phyloP scores from a whole-genome alignment of 2,113 vertebrate species.

The Gobio gobio region DNA sequence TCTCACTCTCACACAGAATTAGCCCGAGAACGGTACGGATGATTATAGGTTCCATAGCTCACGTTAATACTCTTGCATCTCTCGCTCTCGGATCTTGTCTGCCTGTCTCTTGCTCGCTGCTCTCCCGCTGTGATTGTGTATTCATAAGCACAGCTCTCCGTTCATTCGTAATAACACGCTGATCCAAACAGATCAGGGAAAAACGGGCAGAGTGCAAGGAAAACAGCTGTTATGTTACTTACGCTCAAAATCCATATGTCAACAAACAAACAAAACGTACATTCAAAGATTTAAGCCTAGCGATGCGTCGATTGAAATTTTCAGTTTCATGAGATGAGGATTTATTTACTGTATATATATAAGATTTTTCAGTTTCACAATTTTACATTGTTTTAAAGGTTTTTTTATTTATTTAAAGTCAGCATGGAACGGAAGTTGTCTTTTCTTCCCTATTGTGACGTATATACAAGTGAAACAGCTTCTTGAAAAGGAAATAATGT shows the following conservation, averaged over 20 bases:
- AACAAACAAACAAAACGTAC: conserved; percentile 23
- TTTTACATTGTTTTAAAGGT: neutral
- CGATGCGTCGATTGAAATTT: neutral
- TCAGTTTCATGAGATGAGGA: neutral
- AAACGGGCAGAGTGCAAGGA: conserved; percentile 23
- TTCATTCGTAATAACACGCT: conserved; percentile 34
- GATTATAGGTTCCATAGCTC: conserved; percentile 46
- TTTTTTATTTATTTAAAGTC: neutral
- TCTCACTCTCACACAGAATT: neutral
- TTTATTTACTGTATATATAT: neutral
- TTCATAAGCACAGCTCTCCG: conserved; percentile 17
- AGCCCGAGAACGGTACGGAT: neutral
- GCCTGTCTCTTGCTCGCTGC: neutral
- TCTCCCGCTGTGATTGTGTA: conserved; percentile 28
- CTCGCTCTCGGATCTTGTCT: neutral
- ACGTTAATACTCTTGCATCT: conserved; percentile 23
- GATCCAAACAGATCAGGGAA: conserved; percentile 16
- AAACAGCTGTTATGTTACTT: conserved; percentile 38
- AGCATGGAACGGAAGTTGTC: no score
- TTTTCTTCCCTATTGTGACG: no score
- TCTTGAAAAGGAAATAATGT: no score
- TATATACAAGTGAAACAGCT: no score
- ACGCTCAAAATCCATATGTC: conserved; percentile 14
- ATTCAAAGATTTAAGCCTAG: neutral
- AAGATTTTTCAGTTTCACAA: neutral